A percentile compares a stretch with the other conserved stretches of the same genome.
These are phyloP conservation scores for Drosophila mettleri DNA, from an alignment of 2,888 invertebrate genomes.

Conservation along the genomic window DNA sequence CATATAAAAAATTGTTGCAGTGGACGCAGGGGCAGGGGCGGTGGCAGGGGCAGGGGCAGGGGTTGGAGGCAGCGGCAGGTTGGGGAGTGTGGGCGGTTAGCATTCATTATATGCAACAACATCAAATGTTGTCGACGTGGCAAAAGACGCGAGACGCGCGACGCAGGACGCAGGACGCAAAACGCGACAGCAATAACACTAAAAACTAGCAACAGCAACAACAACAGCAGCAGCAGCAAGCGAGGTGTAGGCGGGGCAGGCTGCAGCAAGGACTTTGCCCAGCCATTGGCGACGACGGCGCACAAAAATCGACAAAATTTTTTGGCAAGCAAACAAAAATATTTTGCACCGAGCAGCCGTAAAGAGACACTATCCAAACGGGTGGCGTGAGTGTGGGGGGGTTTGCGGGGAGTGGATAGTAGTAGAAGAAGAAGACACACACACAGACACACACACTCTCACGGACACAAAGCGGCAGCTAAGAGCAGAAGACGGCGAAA, in stretches of 20 bases:
- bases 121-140: slow-evolving; percentile 78
- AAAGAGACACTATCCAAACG: slow-evolving; percentile 48
- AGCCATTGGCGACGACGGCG: slow-evolving; percentile 56
- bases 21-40: slow-evolving; percentile 16
- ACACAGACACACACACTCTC: slow-evolving; percentile 18
- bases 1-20: slow-evolving; percentile 66
- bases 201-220: slow-evolving; percentile 69
- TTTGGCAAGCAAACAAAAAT: slow-evolving; percentile 73
- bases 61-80: slow-evolving; percentile 10
- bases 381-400: background rate
- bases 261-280: slow-evolving; percentile 46
- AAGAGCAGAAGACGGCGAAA: slow-evolving; percentile 24
- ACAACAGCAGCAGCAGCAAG: slow-evolving; percentile 15
- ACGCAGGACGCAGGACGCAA: slow-evolving; percentile 65
- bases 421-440: slow-evolving; percentile 20
- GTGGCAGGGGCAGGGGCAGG: slow-evolving; percentile 5
- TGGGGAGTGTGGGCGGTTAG: slow-evolving; percentile 63
- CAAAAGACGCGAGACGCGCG: slow-evolving; percentile 72
- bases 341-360: slow-evolving; percentile 71
- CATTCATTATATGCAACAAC: slow-evolving; percentile 78
- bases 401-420: background rate
- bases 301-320: slow-evolving; percentile 67
- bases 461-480: slow-evolving; percentile 9
- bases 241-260: slow-evolving; percentile 9
- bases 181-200: slow-evolving; percentile 75